Base-by-base conservation (phyloP, 2,888 invertebrate species). In the Pseudococcus longispinus region DNA sequence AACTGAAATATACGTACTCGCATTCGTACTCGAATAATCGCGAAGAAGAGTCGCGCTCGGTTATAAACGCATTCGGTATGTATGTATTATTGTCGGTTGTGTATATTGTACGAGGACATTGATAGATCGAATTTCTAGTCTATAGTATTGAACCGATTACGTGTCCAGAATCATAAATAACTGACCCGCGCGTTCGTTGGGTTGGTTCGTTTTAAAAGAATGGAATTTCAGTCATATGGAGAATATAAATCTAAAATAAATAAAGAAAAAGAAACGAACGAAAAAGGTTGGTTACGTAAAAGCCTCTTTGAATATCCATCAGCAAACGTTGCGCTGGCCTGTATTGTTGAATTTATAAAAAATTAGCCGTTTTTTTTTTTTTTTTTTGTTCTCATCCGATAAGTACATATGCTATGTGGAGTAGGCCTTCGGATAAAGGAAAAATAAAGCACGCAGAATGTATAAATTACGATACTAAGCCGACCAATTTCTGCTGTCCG, bases 241-340 rank as follows among this genome's bases (percentile, higher is more conserved):
- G 77, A 80, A 80, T 80, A 80, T 80, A 80, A 80, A 80, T 80
- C 77, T 42, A 80, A 80, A 80, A 80, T 80, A 80, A 80, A 80
- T 80, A 80, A 80, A 37, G 77, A 80, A 80, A 80, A 80, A 37
- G 29, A 80, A 80, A 42, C 77, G 42, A 80, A 42, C 77, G 42
- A 80, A 80, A 80, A 80, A 80, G 77, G 77, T 80, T 80, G 20
- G 77, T 29, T 80, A 42, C 42, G 42, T 80, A 42, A 80, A 80
- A 80, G 42, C 77, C 77, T 60, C 60, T 37, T 15, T 29, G 77
- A 80, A 29, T 80, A 80, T 80, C 42, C 77, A 80, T 80, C 77
- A 37, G 70, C 29, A n/a, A 80, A 42, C 11, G 77, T 80, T 80
- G 60, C 55, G 55, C 60, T 13, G 77, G 42, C 42, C 11, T 80